Percentiles rank a stretch among this genome's conserved stretches.
phyloP scores from a whole-genome alignment of 2,888 invertebrate species.

The Macrosiphum euphorbiae region DNA sequence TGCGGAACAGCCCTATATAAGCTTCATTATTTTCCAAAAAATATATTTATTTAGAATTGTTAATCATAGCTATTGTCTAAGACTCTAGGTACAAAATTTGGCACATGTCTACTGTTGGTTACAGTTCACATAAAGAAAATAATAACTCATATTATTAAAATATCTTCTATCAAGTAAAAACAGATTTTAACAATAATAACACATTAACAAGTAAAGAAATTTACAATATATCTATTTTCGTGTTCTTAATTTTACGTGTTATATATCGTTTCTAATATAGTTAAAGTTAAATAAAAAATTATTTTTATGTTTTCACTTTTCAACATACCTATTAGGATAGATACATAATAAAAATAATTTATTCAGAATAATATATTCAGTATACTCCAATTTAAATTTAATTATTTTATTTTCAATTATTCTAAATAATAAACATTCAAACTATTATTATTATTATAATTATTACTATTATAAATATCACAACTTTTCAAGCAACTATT shows the following conservation, averaged over 20 bases:
- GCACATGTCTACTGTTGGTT: background rate
- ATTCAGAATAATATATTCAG: background rate
- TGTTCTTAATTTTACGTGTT: background rate
- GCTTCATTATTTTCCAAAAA: background rate
- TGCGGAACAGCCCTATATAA: background rate
- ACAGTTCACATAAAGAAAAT: background rate
- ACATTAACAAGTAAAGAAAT: background rate
- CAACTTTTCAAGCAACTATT: background rate
- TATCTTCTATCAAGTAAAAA: background rate
- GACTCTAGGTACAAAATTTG: background rate
- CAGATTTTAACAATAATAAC: background rate
- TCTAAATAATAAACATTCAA: background rate
- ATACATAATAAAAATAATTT: background rate
- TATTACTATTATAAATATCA: background rate
- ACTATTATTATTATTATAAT: background rate
- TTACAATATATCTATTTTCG: background rate
- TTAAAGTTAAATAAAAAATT: background rate
- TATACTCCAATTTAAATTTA: background rate
- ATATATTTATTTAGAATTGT: background rate
- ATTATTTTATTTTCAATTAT: background rate
- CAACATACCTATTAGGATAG: background rate
- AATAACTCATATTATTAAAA: background rate
- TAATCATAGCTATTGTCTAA: background rate
- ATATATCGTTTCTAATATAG: background rate
- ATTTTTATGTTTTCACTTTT: background rate